Conservation (phyloP, 2,888 invertebrate genomes). For the Quadroppia sp. region DNA sequence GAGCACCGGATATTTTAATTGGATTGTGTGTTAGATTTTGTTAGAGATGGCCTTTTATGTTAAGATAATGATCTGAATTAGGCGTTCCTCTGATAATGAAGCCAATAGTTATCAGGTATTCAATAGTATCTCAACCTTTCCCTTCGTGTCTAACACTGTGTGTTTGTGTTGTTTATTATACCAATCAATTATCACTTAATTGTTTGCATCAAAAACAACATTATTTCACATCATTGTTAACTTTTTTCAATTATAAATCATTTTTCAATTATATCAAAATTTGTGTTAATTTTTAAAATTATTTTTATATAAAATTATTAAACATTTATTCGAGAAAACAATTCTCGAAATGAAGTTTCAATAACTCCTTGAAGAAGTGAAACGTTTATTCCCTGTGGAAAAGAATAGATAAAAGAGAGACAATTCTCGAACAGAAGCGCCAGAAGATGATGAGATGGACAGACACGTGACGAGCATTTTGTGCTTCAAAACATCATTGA, state of each 20-base stretch:
- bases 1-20: conserved; percentile 18
- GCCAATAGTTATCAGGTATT: conserved; percentile 32
- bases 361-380: not conserved
- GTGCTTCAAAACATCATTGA: not conserved
- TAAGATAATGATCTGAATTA: conserved; percentile 36
- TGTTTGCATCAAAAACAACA: not conserved
- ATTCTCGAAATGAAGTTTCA: not conserved
- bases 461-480: conserved; percentile 26
- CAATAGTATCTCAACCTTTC: conserved; percentile 20
- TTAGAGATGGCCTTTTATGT: conserved; percentile 5
- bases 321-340: not conserved
- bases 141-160: not conserved
- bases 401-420: not conserved
- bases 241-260: too few relatives aligned
- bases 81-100: conserved; percentile 18
- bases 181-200: conserved; percentile 4
- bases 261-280: too few relatives aligned
- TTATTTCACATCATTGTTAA: not conserved
- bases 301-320: too few relatives aligned
- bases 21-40: conserved; percentile 20
- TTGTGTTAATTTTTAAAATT: not conserved
- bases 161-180: not conserved
- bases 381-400: not conserved
- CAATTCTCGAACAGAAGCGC: not conserved
- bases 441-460: conserved; percentile 19